Evolutionary conservation across 2,797 vertebrate species (phyloP), one percentile per base, ranked within the genome.

Genomic region (Siniperca obscura): DNA sequence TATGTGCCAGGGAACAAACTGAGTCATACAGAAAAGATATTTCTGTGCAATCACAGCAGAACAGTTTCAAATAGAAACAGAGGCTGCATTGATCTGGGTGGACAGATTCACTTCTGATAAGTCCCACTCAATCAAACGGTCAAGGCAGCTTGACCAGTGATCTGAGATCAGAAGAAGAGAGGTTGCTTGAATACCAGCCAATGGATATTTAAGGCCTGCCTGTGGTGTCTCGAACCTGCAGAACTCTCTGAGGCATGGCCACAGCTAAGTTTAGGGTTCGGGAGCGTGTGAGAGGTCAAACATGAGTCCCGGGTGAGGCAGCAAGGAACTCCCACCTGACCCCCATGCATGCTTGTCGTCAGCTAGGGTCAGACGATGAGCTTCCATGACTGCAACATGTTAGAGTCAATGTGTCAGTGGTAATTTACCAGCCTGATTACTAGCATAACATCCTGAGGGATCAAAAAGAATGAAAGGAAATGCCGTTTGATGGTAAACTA

Each of bases 271-370:
- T 94, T 94, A 92, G 92, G 66, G 25, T 73, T 72, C 67, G 84
- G 87, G 94, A 92, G 90, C 89, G 83, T 94, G 93, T 93, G 92
- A 95, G 85, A 92, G 91, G 92, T 93, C 86, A 90, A 80, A 80
- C 68, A 83, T 12, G 74, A 90, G 76, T 83, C 89, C 70, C 11
- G 52, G 67, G 82, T 82, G 82, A 88, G 70, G 79, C 78, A 83
- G 60, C 66, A 70, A 82, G 73, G 80, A 88, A 83, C 84, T 86
- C 78, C 81, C 66, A 82, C 70, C 80, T 90, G 87, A 94, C 87
- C 84, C 62, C 67, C 61, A 70, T 6, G 6, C 50, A 46, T 89
- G 87, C 74, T 88, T 79, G 66, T 72, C 76, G 19, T 84, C 78
- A 77, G 38, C 21, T 21, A 44, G 82, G 72, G 80, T 86, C 86